Conservation (phyloP, 2,113 vertebrate species). For the Pterophyllum scalare region DNA sequence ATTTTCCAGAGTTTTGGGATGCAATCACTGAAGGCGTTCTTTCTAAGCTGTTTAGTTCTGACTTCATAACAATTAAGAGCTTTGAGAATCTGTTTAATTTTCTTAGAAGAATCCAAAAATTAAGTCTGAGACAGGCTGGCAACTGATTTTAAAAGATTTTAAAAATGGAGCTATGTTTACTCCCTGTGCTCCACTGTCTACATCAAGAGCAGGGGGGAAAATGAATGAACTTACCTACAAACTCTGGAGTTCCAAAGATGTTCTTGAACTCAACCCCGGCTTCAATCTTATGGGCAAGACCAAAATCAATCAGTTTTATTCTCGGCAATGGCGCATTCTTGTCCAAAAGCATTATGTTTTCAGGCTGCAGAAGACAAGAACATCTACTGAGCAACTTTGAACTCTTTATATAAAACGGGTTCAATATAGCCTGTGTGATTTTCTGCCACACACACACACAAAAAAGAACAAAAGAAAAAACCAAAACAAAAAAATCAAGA, state of each 20-base stretch:
- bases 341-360: conserved; percentile 98
- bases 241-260: conserved; percentile 98
- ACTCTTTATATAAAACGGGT: background rate
- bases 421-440: background rate
- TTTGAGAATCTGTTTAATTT: background rate
- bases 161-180: background rate
- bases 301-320: conserved; percentile 97
- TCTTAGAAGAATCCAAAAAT: background rate
- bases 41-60: background rate
- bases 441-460: background rate
- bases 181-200: accelerated
- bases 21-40: background rate
- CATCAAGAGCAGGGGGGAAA: background rate
- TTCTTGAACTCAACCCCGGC: conserved; percentile 97
- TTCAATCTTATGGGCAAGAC: conserved; percentile 95
- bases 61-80: background rate
- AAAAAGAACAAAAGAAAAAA: too few relatives aligned
- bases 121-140: background rate
- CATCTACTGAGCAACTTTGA: background rate
- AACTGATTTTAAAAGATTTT: background rate
- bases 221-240: conserved; percentile 87
- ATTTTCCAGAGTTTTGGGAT: background rate
- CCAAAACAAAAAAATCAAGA: too few relatives aligned
- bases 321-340: conserved; percentile 89
- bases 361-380: conserved; percentile 84